Percentiles rank a stretch among this genome's conserved stretches.
Conservation (phyloP, 1,140 invertebrate species). For the Reticulitermes speratus region DNA sequence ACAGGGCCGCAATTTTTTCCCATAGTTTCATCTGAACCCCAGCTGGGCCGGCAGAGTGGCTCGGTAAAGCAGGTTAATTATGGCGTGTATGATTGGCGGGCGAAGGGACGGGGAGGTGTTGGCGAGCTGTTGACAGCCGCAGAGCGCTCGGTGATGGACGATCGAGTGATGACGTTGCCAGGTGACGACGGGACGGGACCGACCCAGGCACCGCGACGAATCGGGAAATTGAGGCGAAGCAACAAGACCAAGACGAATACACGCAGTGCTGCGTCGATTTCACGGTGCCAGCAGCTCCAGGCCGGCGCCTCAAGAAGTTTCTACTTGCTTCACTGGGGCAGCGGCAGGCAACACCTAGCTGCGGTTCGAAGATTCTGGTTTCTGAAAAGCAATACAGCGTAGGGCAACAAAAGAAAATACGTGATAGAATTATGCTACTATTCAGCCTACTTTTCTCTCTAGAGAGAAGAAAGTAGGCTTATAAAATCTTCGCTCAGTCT, state of each 20-base stretch:
- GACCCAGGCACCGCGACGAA: conserved; percentile 21
- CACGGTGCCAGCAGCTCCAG: not conserved
- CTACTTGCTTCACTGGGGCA: too few species aligned
- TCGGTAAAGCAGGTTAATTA: not conserved
- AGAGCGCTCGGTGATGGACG: conserved; percentile 23
- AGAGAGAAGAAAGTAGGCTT: too few species aligned
- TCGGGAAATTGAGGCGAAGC: conserved; percentile 25
- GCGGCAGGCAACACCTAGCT: too few species aligned
- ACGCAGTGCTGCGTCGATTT: not conserved
- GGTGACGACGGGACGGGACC: conserved; percentile 19
- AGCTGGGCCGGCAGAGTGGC: conserved; percentile 5
- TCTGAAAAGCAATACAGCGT: too few species aligned
- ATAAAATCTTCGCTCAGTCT: too few species aligned
- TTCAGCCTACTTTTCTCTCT: too few species aligned
- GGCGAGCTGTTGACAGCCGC: conserved; percentile 1
- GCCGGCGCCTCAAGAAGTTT: too few species aligned
- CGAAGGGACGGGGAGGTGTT: too few species aligned
- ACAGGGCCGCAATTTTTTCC: not conserved
- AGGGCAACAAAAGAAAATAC: too few species aligned
- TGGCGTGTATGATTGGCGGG: not conserved
- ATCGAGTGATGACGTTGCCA: conserved; percentile 28
- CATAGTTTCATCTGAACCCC: not conserved
- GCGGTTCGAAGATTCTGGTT: too few species aligned
- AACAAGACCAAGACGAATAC: conserved; percentile 20
- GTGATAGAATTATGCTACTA: too few species aligned